These are phyloP conservation scores for Rhingia rostrata DNA, from an alignment of 2,888 invertebrate genomes.

Conservation along the genomic window DNA sequence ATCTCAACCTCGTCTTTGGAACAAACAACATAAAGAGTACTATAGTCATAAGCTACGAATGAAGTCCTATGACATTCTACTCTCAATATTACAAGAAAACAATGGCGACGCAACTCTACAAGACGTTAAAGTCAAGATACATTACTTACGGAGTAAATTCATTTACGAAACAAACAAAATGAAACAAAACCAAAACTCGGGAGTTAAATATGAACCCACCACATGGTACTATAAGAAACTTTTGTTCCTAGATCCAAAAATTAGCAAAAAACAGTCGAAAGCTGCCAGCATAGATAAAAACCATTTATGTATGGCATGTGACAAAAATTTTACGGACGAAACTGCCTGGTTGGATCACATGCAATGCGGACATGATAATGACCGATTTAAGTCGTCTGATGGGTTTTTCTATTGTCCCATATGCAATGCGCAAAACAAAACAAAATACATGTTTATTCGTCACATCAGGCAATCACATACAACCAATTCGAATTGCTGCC, in stretches of 20 bases:
- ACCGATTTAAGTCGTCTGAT: constrained; percentile 11
- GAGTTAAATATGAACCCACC: constrained; percentile 77
- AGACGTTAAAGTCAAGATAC: constrained; percentile 78
- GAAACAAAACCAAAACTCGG: constrained; percentile 70
- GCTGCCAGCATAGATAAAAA: neutral
- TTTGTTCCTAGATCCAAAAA: constrained; percentile 75
- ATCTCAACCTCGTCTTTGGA: constrained; percentile 79
- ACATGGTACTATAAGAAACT: constrained; percentile 79
- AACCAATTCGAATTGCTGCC: neutral
- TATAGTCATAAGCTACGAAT: constrained; percentile 77
- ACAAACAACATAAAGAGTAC: constrained; percentile 79
- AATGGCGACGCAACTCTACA: constrained; percentile 76
- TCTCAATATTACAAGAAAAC: constrained; percentile 71
- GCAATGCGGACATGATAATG: constrained; percentile 4
- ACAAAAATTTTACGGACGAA: neutral
- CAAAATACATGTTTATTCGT: constrained; percentile 10
- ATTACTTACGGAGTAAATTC: constrained; percentile 78
- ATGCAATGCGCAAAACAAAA: constrained; percentile 12
- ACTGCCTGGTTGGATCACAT: constrained; percentile 23
- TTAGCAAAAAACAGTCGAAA: neutral
- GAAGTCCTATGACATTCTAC: constrained; percentile 77
- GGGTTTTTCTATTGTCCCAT: constrained; percentile 24
- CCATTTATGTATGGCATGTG: neutral
- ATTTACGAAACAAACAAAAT: constrained; percentile 78
- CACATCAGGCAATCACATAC: constrained; percentile 11